phyloP scores from a whole-genome alignment of 2,113 vertebrate species.

The Pituophis catenifer region DNA sequence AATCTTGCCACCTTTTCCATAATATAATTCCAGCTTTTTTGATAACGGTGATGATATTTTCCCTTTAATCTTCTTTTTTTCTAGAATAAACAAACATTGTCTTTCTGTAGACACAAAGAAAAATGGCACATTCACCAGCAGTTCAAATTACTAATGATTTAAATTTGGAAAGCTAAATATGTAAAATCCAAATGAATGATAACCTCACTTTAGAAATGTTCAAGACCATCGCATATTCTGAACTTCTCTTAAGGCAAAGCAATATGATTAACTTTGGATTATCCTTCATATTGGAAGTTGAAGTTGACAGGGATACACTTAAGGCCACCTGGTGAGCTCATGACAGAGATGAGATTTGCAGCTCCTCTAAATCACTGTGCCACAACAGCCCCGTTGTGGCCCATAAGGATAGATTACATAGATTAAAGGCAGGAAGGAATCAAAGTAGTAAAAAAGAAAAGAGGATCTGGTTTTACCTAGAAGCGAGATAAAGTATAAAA shows the following conservation, averaged over 20 bases:
- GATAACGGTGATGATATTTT: neutral
- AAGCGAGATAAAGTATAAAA: neutral
- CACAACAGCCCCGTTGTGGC: neutral
- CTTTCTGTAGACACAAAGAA: neutral
- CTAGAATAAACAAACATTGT: neutral
- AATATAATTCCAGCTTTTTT: neutral
- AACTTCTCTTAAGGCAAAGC: neutral
- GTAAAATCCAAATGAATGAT: constrained; percentile 5
- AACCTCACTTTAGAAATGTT: neutral
- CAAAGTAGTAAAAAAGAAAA: neutral
- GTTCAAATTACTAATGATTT: neutral
- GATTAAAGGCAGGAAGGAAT: neutral
- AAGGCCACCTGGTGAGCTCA: neutral
- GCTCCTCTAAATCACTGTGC: neutral
- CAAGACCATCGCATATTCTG: neutral
- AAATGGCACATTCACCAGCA: neutral
- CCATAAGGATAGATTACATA: neutral
- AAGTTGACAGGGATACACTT: neutral
- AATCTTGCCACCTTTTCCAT: neutral
- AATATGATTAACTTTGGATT: neutral
- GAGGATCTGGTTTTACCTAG: neutral
- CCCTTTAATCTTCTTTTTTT: neutral
- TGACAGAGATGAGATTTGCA: neutral
- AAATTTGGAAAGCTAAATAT: neutral
- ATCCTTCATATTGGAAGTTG: neutral